phyloP scores from a whole-genome alignment of 2,797 vertebrate genomes.

The Manis javanica region DNA sequence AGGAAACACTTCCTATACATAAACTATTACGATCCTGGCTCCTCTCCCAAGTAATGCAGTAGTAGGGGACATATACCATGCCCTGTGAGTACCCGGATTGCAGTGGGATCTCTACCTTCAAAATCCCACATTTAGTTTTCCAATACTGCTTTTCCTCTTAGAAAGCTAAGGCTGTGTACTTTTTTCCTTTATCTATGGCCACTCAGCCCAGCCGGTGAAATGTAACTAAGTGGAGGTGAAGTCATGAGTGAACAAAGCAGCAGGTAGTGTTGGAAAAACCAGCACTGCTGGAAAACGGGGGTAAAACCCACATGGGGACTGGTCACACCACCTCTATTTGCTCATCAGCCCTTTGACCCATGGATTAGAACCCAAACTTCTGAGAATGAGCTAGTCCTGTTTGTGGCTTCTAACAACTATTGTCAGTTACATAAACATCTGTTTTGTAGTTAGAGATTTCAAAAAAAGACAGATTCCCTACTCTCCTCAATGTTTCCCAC shows the following conservation, averaged over 20 bases:
- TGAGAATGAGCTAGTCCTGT: neutral
- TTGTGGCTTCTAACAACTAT: neutral
- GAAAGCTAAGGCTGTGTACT: neutral
- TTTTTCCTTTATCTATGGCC: neutral
- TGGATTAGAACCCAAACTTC: neutral
- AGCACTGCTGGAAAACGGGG: too few relatives aligned
- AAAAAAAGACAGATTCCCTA: neutral
- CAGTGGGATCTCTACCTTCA: neutral
- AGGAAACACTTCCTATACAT: neutral
- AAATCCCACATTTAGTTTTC: neutral
- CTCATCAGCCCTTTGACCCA: neutral
- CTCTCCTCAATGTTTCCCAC: neutral
- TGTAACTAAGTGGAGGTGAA: neutral
- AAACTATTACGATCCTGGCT: neutral
- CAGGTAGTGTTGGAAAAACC: neutral
- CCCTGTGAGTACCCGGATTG: neutral
- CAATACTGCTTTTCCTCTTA: neutral
- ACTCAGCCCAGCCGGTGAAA: neutral
- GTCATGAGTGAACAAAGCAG: neutral
- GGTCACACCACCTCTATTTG: neutral
- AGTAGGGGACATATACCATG: neutral
- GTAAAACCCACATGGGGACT: neutral
- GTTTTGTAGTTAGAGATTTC: neutral
- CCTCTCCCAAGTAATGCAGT: neutral
- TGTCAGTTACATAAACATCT: neutral